Evolutionary conservation across 2,797 vertebrate species (phyloP).

Genomic region (Psittacula echo): DNA sequence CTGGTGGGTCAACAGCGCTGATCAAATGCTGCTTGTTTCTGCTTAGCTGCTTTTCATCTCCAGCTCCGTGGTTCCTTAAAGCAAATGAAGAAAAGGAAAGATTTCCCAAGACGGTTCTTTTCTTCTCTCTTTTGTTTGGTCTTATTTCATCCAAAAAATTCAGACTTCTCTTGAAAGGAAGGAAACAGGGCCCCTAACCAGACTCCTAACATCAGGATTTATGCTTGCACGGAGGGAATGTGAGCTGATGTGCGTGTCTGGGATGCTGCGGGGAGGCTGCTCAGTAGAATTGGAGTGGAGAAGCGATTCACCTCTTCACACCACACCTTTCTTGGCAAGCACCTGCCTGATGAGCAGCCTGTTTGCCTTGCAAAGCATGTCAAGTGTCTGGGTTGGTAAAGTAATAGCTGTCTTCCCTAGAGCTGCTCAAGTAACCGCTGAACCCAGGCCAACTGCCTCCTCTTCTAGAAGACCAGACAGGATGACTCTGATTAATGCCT

Average conservation of each 20-base stretch:
- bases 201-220: not conserved
- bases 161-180: not conserved
- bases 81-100: slow-evolving; percentile 12
- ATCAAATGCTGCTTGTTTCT: slow-evolving; percentile 67
- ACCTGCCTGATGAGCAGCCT: not conserved
- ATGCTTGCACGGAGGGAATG: not conserved
- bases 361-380: not conserved
- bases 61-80: slow-evolving; percentile 13
- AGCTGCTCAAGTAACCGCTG: not conserved
- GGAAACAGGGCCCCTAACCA: not conserved
- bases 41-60: slow-evolving; percentile 50
- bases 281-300: not conserved
- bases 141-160: slow-evolving; percentile 11
- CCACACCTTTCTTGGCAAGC: not conserved
- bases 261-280: not conserved
- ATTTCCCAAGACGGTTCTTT: slow-evolving; percentile 36
- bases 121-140: slow-evolving; percentile 14
- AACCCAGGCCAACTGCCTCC: not conserved
- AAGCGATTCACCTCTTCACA: not conserved
- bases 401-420: not conserved
- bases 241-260: not conserved
- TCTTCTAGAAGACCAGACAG: not conserved
- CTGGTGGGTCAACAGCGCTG: slow-evolving; percentile 55
- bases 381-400: not conserved
- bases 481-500: not conserved